Base-by-base conservation (phyloP, 2,888 invertebrate genomes). In the Caradrina clavipalpis region DNA sequence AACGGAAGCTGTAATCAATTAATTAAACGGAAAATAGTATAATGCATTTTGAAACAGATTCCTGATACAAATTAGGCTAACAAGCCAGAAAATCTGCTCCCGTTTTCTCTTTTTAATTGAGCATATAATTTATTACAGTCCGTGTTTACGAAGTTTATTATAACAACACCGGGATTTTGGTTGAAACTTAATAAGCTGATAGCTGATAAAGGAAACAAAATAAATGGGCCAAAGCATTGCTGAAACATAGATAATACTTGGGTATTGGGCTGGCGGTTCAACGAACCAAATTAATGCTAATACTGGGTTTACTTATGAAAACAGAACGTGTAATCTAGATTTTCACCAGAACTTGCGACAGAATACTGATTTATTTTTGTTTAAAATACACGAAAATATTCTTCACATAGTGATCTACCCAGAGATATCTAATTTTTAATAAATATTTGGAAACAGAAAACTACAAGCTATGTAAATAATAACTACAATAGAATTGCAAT, bases 31-130 rank as follows among this genome's bases (percentile, higher is more conserved):
- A 69, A 76, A 78, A 76, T 57, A 47, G 45, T 69, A 67, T 76
- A 77, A 76, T 74, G 82, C 76, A 78, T 77, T 80, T 72, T 72
- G 65, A 76, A 83, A 82, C 76, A 80, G 80, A 87, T 86, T 86
- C 81, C 83, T 78, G 73, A 70, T 82, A 83, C 77, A 88, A 88
- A 89, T 90, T 89, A 84, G 75, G 78, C 66, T 86, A 88, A 87
- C 83, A 87, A 87, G 82, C 80, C 85, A 85, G 86, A 85, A 87
- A 88, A 87, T 81, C 73, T 76, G 71, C 60, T 69, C 75, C 73
- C 76, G 69, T 83, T 86, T 86, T 87, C 86, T 86, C 84, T 84
- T 87, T 89, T 87, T 88, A 91, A 90, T 89, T 87, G 89, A 86
- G 83, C 80, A 76, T 83, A 81, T 84, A 85, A 89, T 89, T 89